Percentiles rank a stretch among this genome's conserved stretches.
Conservation (phyloP, 2,113 vertebrate species). For the Phodopus roborovskii region DNA sequence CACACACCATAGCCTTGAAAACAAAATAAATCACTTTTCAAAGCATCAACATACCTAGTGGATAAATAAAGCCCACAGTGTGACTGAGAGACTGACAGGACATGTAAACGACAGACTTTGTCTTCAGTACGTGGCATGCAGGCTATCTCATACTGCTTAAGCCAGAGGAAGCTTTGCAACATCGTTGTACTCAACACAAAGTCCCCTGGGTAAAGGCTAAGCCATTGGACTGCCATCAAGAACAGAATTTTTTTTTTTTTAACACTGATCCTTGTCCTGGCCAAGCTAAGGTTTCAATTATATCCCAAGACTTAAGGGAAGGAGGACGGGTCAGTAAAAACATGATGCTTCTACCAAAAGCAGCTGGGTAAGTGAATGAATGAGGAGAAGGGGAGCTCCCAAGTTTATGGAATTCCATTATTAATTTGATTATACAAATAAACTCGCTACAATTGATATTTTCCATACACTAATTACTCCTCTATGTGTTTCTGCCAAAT, state of each 20-base stretch:
- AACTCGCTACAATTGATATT: neutral
- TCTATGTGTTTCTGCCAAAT: conserved; percentile 50
- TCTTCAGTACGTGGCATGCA: conserved; percentile 25
- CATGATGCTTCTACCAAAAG: conserved; percentile 32
- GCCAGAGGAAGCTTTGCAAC: conserved; percentile 52
- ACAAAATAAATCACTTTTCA: neutral
- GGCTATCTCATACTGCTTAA: neutral
- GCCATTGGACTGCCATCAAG: conserved; percentile 77
- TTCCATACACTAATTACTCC: conserved; percentile 53
- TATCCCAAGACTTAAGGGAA: conserved; percentile 70
- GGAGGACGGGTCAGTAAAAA: neutral
- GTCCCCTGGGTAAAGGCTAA: conserved; percentile 74
- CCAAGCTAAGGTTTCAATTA: conserved; percentile 75
- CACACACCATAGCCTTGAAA: neutral
- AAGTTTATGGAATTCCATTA: conserved; percentile 48
- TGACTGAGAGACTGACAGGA: conserved; percentile 36
- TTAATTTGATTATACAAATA: conserved; percentile 8
- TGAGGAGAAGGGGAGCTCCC: conserved; percentile 4
- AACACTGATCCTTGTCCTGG: conserved; percentile 71
- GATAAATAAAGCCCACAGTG: conserved; percentile 5
- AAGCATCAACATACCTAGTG: neutral
- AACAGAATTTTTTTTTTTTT: conserved; percentile 86
- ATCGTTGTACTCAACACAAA: conserved; percentile 64
- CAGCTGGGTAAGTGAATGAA: conserved; percentile 25
- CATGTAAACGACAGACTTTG: conserved; percentile 30